phyloP scores from a whole-genome alignment of 2,113 vertebrate genomes.

The Muntiacus reevesi region DNA sequence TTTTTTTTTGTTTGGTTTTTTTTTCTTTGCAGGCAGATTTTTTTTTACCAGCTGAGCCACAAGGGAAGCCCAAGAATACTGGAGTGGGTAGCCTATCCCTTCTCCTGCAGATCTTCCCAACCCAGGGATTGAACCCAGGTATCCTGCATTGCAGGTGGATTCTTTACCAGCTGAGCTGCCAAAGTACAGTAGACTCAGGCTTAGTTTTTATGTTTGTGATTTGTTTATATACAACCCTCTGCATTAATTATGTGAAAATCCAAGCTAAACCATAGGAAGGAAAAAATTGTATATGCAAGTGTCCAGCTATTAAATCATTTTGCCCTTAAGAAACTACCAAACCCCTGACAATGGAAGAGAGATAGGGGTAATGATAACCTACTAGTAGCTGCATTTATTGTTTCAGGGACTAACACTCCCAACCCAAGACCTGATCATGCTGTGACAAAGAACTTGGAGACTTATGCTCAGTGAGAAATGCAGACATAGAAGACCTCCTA shows the following conservation, averaged over 20 bases:
- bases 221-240: no score
- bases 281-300: background rate
- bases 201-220: background rate
- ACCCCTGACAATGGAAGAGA: no score
- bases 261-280: background rate
- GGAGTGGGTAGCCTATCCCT: background rate
- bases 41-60: background rate
- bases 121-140: background rate
- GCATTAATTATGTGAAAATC: background rate
- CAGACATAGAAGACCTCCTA: background rate
- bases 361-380: rapidly evolving
- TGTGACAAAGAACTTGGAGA: background rate
- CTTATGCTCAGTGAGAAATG: background rate
- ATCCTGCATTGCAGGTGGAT: rapidly evolving
- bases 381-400: background rate
- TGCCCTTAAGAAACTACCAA: background rate
- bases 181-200: background rate
- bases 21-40: no score
- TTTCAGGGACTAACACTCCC: rapidly evolving
- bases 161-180: background rate
- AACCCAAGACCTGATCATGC: background rate
- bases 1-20: no score
- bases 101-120: background rate
- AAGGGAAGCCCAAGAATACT: background rate
- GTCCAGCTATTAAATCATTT: background rate